A percentile compares a stretch with the other conserved stretches of the same genome.
Conservation (phyloP, 1,140 invertebrate species). For the Bilobella aurantiaca region DNA sequence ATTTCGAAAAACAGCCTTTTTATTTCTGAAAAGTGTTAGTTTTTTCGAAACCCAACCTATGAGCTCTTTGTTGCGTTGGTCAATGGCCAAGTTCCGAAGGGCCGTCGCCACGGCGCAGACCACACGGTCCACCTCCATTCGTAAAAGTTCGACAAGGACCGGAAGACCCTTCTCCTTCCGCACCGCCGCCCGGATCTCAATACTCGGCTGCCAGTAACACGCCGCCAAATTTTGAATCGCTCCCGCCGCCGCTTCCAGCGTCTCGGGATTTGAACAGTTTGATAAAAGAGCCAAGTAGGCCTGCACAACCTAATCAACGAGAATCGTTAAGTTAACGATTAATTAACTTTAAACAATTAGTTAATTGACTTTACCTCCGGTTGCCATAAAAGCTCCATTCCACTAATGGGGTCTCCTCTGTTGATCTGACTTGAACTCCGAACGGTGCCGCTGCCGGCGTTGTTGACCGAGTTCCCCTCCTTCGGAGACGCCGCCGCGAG, state of each 20-base stretch:
- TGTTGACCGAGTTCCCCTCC: constrained; percentile 36
- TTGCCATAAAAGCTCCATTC: constrained; percentile 91
- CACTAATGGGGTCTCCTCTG: constrained; percentile 64
- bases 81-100: constrained; percentile 88
- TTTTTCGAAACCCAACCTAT: too few relatives aligned
- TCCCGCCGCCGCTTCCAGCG: constrained; percentile 93
- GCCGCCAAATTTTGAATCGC: constrained; percentile 95
- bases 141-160: constrained; percentile 85
- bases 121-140: constrained; percentile 93
- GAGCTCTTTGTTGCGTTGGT: constrained; percentile 91
- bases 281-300: constrained; percentile 83
- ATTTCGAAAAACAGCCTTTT: too few relatives aligned
- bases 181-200: constrained; percentile 84
- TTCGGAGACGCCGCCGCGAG: constrained; percentile 39
- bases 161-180: constrained; percentile 94
- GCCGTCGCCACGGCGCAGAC: constrained; percentile 96
- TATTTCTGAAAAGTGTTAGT: too few relatives aligned
- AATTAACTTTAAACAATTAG: too few relatives aligned
- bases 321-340: too few relatives aligned
- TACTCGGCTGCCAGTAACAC: constrained; percentile 90
- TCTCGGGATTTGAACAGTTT: constrained; percentile 94
- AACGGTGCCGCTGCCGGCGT: constrained; percentile 20
- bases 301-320: constrained; percentile 79
- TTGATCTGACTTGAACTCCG: constrained; percentile 38
- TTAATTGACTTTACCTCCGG: constrained; percentile 53